Evolutionary conservation across 2,113 vertebrate genomes (phyloP), one percentile per base, ranked within the genome.

Genomic region (Oxyura jamaicensis): DNA sequence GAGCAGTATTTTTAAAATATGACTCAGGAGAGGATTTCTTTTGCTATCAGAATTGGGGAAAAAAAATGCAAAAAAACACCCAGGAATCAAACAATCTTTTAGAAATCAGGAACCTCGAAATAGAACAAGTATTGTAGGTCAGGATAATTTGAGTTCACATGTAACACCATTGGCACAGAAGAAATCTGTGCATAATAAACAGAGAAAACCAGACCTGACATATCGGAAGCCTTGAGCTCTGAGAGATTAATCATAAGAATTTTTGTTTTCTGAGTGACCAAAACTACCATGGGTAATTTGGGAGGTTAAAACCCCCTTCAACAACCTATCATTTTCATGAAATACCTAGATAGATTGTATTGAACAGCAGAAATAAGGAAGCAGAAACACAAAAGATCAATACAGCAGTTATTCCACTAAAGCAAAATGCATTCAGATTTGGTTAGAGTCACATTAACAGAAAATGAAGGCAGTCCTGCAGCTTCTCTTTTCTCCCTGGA

Each of bases 51-150:
- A 91, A 92, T 31, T 21, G 28, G 15, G 25, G 7, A 11, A 21
- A 33, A 28, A 58, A 76, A 73, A 66, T 23, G 5, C 36, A 17
- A 36, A 4, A 18, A 79, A 68, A 11, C 56, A 86, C 66, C 26
- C 58, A 84, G 67, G 87, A 96, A 31, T 88, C 82, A 83, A 92
- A 72, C 29, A 72, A 73, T 95, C 59, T 76, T 90, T 94, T 55
- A 84, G 66, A 94, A 95, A 96, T 31, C 36, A 18, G 75, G 88
- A 92, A 72, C 28, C 86, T 41, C 94, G 81, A 96, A 97, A 97
- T 66, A 97, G 90, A 96, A 92, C 81, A 65, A 79, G 79, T 59
- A 88, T 71, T 95, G 90, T 86, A 94, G 95, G 82, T 96, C 96
- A 97, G 79, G 83, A 94, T 94, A 93, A 93, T 95, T 90, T 88